Conservation (phyloP, 2,888 invertebrate genomes). For the Melipona beecheii region DNA sequence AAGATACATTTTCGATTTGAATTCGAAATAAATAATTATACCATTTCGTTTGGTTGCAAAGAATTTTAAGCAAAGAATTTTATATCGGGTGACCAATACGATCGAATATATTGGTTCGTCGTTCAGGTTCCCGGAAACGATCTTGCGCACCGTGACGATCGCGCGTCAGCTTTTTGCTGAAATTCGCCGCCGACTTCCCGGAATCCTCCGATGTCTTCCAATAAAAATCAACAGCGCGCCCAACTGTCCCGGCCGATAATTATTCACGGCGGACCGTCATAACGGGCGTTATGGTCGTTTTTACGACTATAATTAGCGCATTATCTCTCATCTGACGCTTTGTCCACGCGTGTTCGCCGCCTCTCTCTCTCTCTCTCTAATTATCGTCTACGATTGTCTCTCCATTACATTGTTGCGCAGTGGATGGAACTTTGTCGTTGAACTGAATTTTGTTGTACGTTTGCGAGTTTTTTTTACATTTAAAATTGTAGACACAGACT, state of each 20-base stretch:
- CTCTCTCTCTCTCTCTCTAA: slow-evolving; percentile 23
- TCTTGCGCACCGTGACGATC: background rate
- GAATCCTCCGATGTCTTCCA: slow-evolving; percentile 37
- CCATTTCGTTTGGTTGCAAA: too few species aligned
- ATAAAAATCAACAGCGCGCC: slow-evolving; percentile 19
- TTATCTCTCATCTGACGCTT: slow-evolving; percentile 54
- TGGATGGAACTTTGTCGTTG: background rate
- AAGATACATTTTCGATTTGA: too few species aligned
- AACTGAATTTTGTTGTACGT: too few species aligned
- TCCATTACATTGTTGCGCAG: slow-evolving; percentile 20
- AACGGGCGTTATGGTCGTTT: slow-evolving; percentile 30
- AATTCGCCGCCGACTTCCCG: slow-evolving; percentile 14
- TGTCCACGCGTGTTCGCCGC: slow-evolving; percentile 9
- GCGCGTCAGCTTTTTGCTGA: slow-evolving; percentile 31
- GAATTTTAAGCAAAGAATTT: too few species aligned
- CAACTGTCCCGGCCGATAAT: slow-evolving; percentile 52
- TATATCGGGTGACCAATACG: too few species aligned
- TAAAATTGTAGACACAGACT: too few species aligned
- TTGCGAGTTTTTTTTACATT: too few species aligned
- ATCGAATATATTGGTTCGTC: too few species aligned
- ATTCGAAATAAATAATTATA: too few species aligned
- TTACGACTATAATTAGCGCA: slow-evolving; percentile 62
- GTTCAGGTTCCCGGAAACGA: slow-evolving; percentile 31
- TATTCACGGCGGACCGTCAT: slow-evolving; percentile 55
- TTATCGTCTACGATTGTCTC: slow-evolving; percentile 36